Evolutionary conservation across 2,113 vertebrate genomes (phyloP).

Genomic region (Planiliza haematocheilus): DNA sequence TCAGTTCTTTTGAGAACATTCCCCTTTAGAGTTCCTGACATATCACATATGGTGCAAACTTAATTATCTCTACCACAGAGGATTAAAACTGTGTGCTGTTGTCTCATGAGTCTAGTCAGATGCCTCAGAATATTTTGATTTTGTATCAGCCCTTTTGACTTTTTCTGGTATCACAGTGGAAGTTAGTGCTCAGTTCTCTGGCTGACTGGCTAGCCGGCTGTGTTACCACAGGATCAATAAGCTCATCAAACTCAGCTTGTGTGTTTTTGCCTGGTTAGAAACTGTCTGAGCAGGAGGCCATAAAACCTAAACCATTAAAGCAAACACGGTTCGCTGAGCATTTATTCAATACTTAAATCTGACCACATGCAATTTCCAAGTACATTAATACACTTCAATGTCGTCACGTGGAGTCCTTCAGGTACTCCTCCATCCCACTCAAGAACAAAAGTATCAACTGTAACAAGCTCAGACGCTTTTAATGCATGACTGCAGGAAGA

Average conservation of each 20-base stretch:
- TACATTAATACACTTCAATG: conserved; percentile 27
- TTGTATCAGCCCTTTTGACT: too few relatives aligned
- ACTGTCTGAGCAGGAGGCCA: background rate
- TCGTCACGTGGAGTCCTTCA: background rate
- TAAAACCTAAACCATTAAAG: conserved; percentile 39
- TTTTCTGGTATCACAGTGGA: too few relatives aligned
- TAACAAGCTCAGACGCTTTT: conserved; percentile 35
- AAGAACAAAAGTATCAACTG: background rate
- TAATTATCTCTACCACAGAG: too few relatives aligned
- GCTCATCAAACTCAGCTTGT: conserved; percentile 15
- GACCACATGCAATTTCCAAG: conserved; percentile 24
- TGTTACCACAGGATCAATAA: conserved; percentile 2
- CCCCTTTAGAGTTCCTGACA: too few relatives aligned
- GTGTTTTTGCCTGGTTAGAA: background rate
- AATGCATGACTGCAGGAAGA: conserved; percentile 24
- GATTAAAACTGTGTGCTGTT: too few relatives aligned
- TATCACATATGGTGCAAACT: too few relatives aligned
- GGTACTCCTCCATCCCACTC: background rate
- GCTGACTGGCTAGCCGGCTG: background rate
- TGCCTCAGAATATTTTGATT: too few relatives aligned
- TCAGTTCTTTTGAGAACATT: too few relatives aligned
- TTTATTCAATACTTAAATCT: conserved; percentile 43
- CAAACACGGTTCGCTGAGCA: conserved; percentile 8
- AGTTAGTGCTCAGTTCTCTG: background rate
- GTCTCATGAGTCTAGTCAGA: too few relatives aligned